Evolutionary conservation across 1,140 invertebrate genomes (phyloP).

Genomic region (Epicauta chinensis): DNA sequence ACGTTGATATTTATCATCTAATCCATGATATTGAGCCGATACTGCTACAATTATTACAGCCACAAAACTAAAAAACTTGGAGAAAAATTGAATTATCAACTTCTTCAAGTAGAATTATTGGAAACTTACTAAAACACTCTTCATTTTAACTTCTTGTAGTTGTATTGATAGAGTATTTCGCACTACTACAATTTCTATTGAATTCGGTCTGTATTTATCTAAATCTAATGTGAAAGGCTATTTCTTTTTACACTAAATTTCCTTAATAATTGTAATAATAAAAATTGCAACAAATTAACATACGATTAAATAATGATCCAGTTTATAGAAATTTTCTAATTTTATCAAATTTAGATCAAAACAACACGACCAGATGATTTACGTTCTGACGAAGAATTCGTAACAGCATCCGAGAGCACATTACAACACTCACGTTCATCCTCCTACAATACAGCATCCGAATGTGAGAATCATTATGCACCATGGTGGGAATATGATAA

Average conservation of each 20-base stretch:
- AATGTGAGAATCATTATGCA: constrained; percentile 50
- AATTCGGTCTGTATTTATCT: too few species aligned
- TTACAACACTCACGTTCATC: constrained; percentile 58
- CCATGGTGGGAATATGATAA: constrained; percentile 48
- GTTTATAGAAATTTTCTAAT: neutral
- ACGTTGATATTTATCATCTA: constrained; percentile 18
- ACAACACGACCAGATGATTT: constrained; percentile 28
- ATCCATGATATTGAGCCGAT: constrained; percentile 17
- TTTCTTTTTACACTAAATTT: too few species aligned
- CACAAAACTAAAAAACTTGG: constrained; percentile 23
- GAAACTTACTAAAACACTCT: constrained; percentile 24
- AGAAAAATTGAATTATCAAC: neutral
- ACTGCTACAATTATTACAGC: constrained; percentile 22
- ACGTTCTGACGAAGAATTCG: constrained; percentile 54
- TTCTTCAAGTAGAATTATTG: too few species aligned
- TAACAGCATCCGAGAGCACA: constrained; percentile 63
- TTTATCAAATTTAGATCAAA: constrained; percentile 19
- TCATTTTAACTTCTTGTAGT: constrained; percentile 28
- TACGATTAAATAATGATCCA: too few species aligned
- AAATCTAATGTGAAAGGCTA: too few species aligned
- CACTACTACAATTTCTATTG: too few species aligned
- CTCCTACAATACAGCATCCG: constrained; percentile 59
- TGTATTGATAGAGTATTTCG: constrained; percentile 4
- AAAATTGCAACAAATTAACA: too few species aligned
- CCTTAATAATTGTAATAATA: too few species aligned